These are phyloP conservation scores for Zoanthus solanderi DNA, from an alignment of 92 coral and sea anemone species.

Conservation along the genomic window DNA sequence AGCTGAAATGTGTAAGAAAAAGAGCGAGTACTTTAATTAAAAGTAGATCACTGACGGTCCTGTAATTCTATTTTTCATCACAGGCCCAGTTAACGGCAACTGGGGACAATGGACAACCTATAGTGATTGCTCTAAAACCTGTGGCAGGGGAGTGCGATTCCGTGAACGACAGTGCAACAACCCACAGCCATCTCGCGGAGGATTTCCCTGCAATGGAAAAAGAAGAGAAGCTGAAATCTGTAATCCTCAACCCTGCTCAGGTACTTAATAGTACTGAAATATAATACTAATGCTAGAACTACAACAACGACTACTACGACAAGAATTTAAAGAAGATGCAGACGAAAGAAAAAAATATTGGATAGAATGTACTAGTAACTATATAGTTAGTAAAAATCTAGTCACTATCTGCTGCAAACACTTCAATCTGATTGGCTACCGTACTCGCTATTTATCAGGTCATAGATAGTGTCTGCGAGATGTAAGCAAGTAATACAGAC, in stretches of 20 bases:
- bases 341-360: too few relatives aligned
- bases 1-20: too few relatives aligned
- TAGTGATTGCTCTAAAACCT: slow-evolving; percentile 14
- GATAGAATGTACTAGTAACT: too few relatives aligned
- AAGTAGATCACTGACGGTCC: too few relatives aligned
- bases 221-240: neutral
- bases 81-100: neutral
- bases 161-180: neutral
- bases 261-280: neutral
- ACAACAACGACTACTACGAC: neutral
- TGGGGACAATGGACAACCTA: neutral
- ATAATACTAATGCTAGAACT: neutral
- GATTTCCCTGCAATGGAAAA: neutral
- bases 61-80: too few relatives aligned
- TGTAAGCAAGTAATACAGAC: too few relatives aligned
- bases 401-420: too few relatives aligned
- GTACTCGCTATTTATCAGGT: too few relatives aligned
- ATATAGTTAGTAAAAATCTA: too few relatives aligned
- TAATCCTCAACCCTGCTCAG: neutral
- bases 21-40: too few relatives aligned
- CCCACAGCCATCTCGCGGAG: neutral
- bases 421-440: too few relatives aligned
- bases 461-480: too few relatives aligned
- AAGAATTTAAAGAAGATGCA: neutral
- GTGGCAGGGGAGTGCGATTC: neutral